Percentiles rank a stretch among this genome's conserved stretches.
Conservation (phyloP, 1,140 invertebrate genomes). For the Phortica variegata region DNA sequence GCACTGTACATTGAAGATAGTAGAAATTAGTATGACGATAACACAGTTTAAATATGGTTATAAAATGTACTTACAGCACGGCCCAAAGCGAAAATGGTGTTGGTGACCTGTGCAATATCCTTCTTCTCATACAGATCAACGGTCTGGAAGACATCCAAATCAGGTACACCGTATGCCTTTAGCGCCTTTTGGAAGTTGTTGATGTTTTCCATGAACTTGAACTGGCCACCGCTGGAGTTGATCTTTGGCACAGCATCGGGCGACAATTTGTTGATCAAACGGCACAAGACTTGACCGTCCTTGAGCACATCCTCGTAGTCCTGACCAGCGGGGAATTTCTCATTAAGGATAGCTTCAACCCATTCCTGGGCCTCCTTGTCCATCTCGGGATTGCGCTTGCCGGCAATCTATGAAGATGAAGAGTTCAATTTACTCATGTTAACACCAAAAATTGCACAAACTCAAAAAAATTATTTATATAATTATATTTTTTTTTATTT, state of each 20-base stretch:
- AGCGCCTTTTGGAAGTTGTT: constrained; percentile 90
- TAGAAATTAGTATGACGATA: background rate
- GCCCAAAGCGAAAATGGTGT: constrained; percentile 89
- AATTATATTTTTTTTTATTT: constrained; percentile 2
- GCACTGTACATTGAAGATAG: constrained; percentile 62
- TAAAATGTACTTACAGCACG: constrained; percentile 72
- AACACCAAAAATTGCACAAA: background rate
- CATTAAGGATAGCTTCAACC: constrained; percentile 84
- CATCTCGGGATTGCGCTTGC: constrained; percentile 84
- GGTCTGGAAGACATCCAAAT: constrained; percentile 94
- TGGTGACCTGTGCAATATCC: constrained; percentile 90
- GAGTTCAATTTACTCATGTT: no score
- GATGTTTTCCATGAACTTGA: constrained; percentile 96
- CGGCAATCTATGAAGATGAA: constrained; percentile 69
- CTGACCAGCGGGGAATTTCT: constrained; percentile 77
- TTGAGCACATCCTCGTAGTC: constrained; percentile 78
- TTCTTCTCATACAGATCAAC: constrained; percentile 94
- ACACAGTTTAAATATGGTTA: background rate
- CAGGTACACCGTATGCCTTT: constrained; percentile 84
- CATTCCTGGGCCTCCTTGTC: constrained; percentile 88
- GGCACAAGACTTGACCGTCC: constrained; percentile 86
- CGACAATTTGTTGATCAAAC: constrained; percentile 84
- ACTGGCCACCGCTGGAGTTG: constrained; percentile 84
- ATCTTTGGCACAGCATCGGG: constrained; percentile 83
- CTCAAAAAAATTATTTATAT: constrained; percentile 1